Base-by-base conservation (phyloP, 1,140 invertebrate genomes). In the Aphelenchoides besseyi region DNA sequence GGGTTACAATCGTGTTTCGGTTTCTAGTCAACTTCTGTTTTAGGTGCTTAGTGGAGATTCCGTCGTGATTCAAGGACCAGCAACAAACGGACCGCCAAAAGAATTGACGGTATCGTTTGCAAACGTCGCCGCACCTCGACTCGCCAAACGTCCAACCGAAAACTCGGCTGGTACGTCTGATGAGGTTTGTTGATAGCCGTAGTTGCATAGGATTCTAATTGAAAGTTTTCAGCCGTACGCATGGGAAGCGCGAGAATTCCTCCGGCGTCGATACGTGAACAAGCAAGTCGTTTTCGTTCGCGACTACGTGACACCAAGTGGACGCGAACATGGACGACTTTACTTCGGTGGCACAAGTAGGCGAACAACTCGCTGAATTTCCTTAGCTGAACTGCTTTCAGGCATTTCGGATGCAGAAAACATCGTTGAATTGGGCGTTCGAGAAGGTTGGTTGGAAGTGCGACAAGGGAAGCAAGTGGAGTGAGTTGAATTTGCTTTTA, bases 241-340 rank as follows among this genome's bases (percentile, higher is more conserved):
- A 0, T 98, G 94, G 93, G 94, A 97, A 86, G 92, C 94, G 0
- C 88, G 95, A 70, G 95, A 98, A 87, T 97, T 91, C 85, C 86
- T 98, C 32, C 88, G 95, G 30, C 93, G 94, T 81, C 94, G 93
- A 83, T 82, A 97, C 5, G 90, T 98, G 81, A 93, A 93, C 2
- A 90, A 93, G 85, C 90, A 92, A 78, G 91, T 97, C 0, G 87
- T 88, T 2, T 97, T 95, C 85, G 69, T 84, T 18, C 75, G 75
- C 3, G 82, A 83, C 35, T 83, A 80, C 76, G 79, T 82, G 48
- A 76, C 91, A 89, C 85, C 88, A 88, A 76, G 88, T 88, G 90
- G 89, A 5, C 89, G 92, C 82, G 92, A 93, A 82, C 95, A 95
- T 88, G 94, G 94, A 35, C 88, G 88, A 72, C 88, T 97, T 2